Evolutionary conservation across 2,797 vertebrate species (phyloP), one percentile per base, ranked within the genome.

Genomic region (Gymnodraco acuticeps): DNA sequence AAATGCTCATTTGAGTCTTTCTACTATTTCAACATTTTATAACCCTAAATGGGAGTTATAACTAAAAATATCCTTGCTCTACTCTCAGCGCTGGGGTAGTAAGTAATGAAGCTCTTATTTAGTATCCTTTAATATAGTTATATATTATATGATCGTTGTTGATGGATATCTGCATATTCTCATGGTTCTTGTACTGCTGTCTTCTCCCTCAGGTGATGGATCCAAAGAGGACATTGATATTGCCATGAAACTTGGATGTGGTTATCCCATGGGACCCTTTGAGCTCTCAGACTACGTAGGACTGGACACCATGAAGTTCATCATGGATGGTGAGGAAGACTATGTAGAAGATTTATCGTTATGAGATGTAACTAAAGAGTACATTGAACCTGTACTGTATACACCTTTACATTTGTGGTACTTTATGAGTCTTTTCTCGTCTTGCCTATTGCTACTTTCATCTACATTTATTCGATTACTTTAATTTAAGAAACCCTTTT

Each of bases 201-300:
- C n/a, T 31, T 38, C 19, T 8, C 62, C 31, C 47, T 50, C 69
- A 99, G 98, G 97, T 58, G 96, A 99, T 45, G 98, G 96, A 45
- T 98, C 98, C 78, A 99, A 98, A 93, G 98, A 99, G 81, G 98
- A 99, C 94, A 98, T 99, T 33, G 98, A 99, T 77, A 87, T 94
- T n/a, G 97, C 96, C 23, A 99, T 99, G 97, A 99, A 99, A 87
- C 90, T 99, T 5, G 98, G 98, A 1, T 96, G 97, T 10, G 96
- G 97, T 13, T 96, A 99, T 91, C 98, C 98, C 41, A 98, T 99
- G 98, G 98, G 98, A 16, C 98, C 98, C 0, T 97, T 99, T 86
- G 98, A 99, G 88, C 96, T 99, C 17, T 81, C 96, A 17, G 98
- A 99, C 90, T 99, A 99, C 0, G 96, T 99, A 9, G 98, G 98